A percentile compares a stretch with the other conserved stretches of the same genome.
phyloP scores from a whole-genome alignment of 2,113 vertebrate species.

The Rissa tridactyla region DNA sequence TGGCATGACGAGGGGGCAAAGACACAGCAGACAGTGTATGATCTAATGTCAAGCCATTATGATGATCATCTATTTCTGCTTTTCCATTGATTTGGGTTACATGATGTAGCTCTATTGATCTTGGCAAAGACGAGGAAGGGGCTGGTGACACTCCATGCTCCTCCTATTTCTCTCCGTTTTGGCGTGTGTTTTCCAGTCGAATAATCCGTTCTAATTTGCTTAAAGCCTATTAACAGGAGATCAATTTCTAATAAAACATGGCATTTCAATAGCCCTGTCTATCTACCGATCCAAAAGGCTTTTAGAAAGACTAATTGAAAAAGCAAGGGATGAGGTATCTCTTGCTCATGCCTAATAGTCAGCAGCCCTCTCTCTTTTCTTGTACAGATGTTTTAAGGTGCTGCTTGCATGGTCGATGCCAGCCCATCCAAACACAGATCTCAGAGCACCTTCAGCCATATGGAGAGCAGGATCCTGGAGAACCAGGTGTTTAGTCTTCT shows the following conservation, averaged over 20 bases:
- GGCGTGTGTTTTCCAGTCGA: not conserved
- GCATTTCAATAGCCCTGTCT: not conserved
- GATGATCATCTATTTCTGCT: constrained; percentile 54
- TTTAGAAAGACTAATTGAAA: not conserved
- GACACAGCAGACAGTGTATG: not conserved
- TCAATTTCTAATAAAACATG: constrained; percentile 54
- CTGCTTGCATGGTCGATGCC: rapidly evolving
- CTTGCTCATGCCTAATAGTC: not conserved
- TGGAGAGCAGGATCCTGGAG: not conserved
- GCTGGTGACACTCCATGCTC: not conserved
- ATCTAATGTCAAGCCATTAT: constrained; percentile 44
- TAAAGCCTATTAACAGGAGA: constrained; percentile 56
- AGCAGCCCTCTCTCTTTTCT: not conserved
- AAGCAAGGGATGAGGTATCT: not conserved
- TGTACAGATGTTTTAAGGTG: not conserved
- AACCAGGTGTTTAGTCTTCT: not conserved
- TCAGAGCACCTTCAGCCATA: not conserved
- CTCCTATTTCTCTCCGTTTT: not conserved
- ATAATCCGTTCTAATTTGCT: constrained; percentile 47
- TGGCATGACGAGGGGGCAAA: not conserved
- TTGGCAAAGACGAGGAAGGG: not conserved
- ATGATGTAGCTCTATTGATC: constrained; percentile 60
- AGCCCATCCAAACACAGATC: not conserved
- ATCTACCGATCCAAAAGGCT: not conserved
- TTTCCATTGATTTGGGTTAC: constrained; percentile 72